Base-by-base conservation (phyloP, 1,140 invertebrate genomes). In the Popillia japonica region DNA sequence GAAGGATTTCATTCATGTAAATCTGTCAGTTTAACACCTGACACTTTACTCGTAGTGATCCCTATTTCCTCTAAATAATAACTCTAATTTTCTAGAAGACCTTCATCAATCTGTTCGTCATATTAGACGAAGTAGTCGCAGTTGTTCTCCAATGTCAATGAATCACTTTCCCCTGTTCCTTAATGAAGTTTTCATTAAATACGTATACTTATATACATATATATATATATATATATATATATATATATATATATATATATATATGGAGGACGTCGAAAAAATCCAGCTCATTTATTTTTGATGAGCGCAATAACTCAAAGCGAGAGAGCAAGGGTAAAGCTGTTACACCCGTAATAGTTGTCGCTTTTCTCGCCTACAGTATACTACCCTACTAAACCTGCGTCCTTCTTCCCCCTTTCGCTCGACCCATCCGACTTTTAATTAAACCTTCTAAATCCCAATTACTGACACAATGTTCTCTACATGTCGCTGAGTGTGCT, bases 401-500 rank as follows among this genome's bases (percentile, higher is more conserved):
- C 48, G 2, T 17, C 48, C 48, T 55, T 17, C 48, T 14, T n/a
- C 48, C 14, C 14, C 48, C 48, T 55, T 17, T 55, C n/a, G 48
- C 48, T 55, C 27, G 27, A 55, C 27, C 61, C 59, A 11, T 68
- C 61, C 20, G 22, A 27, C 22, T 9, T 68, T 68, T 68, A 68
- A 68, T 68, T 68, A 68, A 68, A 68, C 61, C 61, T 68, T 68
- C 61, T 68, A 27, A 68, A 68, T 68, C 61, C 61, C 61, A 34
- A 68, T 68, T 68, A 68, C 61, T 34, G 27, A 68, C 61, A 27
- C 61, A 68, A 68, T 68, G 41, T 76, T 76, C 75, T 44, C 76
- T 80, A 78, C 79, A 80, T 81, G 79, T 81, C 77, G 80, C 78
- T 78, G 68, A 81, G 78, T 79, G 80, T 80, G 78, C 78, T 81